Conservation (phyloP, 2,113 vertebrate species). For the Lasiurus cinereus region DNA sequence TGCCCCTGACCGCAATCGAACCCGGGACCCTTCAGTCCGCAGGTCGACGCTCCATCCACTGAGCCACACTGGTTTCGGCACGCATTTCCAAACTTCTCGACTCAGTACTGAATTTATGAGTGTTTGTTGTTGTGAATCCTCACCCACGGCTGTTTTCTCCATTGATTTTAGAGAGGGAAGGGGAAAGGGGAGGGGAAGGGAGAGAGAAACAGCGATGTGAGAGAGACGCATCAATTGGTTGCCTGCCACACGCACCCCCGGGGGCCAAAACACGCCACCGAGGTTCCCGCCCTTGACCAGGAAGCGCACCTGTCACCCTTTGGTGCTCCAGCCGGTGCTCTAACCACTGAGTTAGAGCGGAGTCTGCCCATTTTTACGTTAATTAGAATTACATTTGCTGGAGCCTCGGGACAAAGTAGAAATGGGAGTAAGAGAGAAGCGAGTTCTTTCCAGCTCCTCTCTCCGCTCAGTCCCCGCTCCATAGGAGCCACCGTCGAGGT, state of each 20-base stretch:
- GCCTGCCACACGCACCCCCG: not conserved
- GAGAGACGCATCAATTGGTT: not conserved
- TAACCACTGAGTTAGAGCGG: too few relatives aligned
- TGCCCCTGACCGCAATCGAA: too few relatives aligned
- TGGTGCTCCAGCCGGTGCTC: not conserved
- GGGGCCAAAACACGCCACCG: too few relatives aligned
- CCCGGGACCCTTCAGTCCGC: too few relatives aligned
- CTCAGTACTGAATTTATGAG: fast-evolving
- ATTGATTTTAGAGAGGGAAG: not conserved
- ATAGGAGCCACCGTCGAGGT: fast-evolving
- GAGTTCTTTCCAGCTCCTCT: fast-evolving
- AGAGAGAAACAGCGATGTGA: not conserved
- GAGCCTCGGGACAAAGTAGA: fast-evolving
- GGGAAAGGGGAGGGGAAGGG: not conserved
- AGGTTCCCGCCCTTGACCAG: not conserved
- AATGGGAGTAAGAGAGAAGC: fast-evolving
- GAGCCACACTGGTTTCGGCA: too few relatives aligned
- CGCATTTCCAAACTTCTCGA: not conserved
- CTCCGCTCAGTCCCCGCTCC: fast-evolving
- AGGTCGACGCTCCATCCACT: too few relatives aligned
- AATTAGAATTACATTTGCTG: not conserved
- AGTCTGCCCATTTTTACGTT: not conserved
- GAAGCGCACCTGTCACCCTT: not conserved
- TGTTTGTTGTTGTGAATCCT: too few relatives aligned
- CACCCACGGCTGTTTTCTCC: too few relatives aligned